Evolutionary conservation across 2,888 invertebrate genomes (phyloP).

Genomic region (Neelides folsomi): DNA sequence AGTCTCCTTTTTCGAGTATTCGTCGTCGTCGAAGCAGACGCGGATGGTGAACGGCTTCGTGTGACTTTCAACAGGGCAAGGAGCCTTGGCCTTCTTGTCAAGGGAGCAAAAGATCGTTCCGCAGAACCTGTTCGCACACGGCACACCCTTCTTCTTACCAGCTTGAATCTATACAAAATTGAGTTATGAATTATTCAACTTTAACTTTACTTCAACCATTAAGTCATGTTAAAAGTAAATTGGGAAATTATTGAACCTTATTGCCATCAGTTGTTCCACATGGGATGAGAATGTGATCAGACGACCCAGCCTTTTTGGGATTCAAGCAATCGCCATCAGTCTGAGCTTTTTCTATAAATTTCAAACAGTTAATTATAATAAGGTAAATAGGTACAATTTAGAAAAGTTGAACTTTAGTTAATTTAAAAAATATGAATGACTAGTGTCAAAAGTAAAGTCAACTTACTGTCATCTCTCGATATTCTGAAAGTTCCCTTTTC

Average conservation of each 20-base stretch:
- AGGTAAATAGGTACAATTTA: background rate
- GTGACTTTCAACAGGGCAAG: slow-evolving; percentile 32
- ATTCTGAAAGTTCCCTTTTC: slow-evolving; percentile 33
- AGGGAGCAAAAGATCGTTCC: slow-evolving; percentile 32
- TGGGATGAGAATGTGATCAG: slow-evolving; percentile 32
- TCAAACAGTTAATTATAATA: background rate
- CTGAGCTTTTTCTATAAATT: slow-evolving; percentile 32
- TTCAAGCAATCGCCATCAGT: slow-evolving; percentile 33
- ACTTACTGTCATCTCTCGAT: slow-evolving; percentile 32
- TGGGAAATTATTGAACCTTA: slow-evolving; percentile 17
- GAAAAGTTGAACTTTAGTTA: background rate
- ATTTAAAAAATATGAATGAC: background rate
- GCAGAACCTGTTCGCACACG: slow-evolving; percentile 32
- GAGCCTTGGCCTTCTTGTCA: slow-evolving; percentile 32
- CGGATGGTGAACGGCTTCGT: slow-evolving; percentile 32
- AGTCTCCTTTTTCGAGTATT: slow-evolving; percentile 33
- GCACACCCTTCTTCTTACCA: slow-evolving; percentile 33
- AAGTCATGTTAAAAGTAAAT: background rate
- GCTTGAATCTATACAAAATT: slow-evolving; percentile 27
- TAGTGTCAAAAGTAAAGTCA: background rate
- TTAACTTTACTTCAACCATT: background rate
- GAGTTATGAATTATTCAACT: background rate
- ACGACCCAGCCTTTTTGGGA: slow-evolving; percentile 32
- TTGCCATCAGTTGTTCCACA: slow-evolving; percentile 33
- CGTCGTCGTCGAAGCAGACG: slow-evolving; percentile 33